Evolutionary conservation across 2,888 invertebrate species (phyloP).

Genomic region (Ormyrus pomaceus): DNA sequence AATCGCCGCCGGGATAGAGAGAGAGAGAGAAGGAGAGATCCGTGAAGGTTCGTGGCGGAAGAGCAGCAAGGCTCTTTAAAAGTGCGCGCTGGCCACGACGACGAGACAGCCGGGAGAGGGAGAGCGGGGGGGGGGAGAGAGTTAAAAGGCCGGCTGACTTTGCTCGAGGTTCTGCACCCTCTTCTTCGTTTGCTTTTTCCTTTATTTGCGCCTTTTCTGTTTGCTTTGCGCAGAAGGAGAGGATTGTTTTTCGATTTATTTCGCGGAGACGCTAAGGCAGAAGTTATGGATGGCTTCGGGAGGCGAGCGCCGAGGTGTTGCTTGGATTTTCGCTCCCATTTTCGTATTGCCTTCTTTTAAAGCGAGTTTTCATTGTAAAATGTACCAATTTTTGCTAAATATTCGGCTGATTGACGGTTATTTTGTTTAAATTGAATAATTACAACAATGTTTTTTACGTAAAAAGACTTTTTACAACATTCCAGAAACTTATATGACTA

Average conservation of each 20-base stretch:
- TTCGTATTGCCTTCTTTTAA: neutral
- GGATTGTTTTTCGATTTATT: no score
- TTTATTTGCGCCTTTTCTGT: constrained; percentile 1
- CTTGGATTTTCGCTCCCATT: neutral
- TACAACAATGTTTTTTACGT: no score
- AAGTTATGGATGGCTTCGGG: no score
- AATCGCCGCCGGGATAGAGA: constrained; percentile 10
- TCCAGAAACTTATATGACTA: no score
- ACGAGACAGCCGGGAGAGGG: constrained; percentile 8
- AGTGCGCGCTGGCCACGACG: constrained; percentile 29
- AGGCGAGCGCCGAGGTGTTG: no score
- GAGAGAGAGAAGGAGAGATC: constrained; percentile 22
- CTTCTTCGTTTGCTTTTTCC: neutral
- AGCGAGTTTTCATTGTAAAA: no score
- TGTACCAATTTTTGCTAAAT: no score
- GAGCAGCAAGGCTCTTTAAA: constrained; percentile 44
- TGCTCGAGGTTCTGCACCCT: constrained; percentile 5
- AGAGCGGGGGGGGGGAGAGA: neutral
- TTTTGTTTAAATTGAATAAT: no score
- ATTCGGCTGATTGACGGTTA: no score
- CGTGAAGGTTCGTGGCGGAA: constrained; percentile 38
- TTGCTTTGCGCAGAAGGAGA: no score
- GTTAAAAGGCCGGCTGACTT: constrained; percentile 32
- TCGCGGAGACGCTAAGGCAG: no score
- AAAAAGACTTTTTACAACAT: no score